Conservation (phyloP, 2,113 vertebrate genomes). For the Dunckerocampus dactyliophorus region DNA sequence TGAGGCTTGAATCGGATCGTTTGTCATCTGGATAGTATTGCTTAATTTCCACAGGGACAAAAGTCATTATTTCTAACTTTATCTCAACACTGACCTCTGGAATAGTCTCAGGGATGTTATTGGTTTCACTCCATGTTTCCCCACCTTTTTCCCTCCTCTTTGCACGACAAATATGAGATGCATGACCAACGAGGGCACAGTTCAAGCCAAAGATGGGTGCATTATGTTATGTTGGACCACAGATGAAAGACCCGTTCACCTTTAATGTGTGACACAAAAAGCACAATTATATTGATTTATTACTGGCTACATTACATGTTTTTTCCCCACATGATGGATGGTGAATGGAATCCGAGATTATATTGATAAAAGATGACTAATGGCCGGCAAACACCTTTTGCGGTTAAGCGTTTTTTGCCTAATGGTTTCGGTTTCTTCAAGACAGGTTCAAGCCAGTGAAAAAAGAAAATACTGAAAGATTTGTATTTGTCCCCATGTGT, state of each 20-base stretch:
- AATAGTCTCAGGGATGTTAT: conserved; percentile 61
- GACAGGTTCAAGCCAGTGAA: neutral
- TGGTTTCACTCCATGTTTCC: conserved; percentile 56
- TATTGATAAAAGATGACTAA: conserved; percentile 53
- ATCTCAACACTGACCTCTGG: conserved; percentile 67
- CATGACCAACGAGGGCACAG: conserved; percentile 39
- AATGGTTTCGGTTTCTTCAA: conserved; percentile 26
- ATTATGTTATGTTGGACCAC: conserved; percentile 16
- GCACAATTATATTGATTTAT: conserved; percentile 56
- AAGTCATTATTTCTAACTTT: conserved; percentile 75
- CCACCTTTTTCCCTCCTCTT: conserved; percentile 10
- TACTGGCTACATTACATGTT: conserved; percentile 31
- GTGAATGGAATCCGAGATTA: conserved; percentile 44
- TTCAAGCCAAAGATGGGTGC: conserved; percentile 37
- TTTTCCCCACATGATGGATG: conserved; percentile 44
- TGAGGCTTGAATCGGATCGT: conserved; percentile 66
- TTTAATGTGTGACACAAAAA: conserved; percentile 41
- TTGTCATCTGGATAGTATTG: conserved; percentile 74
- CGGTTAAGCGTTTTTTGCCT: conserved; percentile 35
- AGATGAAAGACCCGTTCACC: conserved; percentile 38
- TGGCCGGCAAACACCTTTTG: conserved; percentile 25
- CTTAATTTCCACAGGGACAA: conserved; percentile 73
- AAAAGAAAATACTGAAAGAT: neutral
- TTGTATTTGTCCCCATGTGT: conserved; percentile 4
- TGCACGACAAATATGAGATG: conserved; percentile 37